phyloP scores from a whole-genome alignment of 2,113 vertebrate genomes.

The Poecile atricapillus region DNA sequence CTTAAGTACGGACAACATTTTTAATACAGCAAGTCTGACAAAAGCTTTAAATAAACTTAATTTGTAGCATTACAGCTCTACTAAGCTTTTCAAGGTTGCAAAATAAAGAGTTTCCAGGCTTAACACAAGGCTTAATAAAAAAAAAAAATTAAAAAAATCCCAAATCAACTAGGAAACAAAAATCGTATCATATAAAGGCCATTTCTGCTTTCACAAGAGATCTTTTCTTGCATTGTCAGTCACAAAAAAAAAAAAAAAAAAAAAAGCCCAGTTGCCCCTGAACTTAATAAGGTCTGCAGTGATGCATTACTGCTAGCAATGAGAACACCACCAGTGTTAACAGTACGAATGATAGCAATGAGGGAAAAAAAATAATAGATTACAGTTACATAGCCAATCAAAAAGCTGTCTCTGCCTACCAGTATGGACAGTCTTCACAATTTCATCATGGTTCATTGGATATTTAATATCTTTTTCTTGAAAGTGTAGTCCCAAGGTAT shows the following conservation, averaged over 20 bases:
- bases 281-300: background rate
- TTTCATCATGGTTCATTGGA: background rate
- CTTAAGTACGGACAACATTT: background rate
- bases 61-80: background rate
- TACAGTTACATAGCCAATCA: background rate
- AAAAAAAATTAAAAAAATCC: fast-evolving
- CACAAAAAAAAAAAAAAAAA: background rate
- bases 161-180: background rate
- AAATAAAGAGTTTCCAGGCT: background rate
- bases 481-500: background rate
- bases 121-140: background rate
- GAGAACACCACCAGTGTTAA: background rate
- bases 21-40: background rate
- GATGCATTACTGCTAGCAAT: background rate
- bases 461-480: background rate
- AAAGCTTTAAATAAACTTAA: background rate
- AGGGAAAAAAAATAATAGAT: background rate
- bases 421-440: background rate
- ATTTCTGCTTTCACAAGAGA: background rate
- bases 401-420: background rate
- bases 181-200: background rate
- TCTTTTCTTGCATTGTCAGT: background rate
- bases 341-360: background rate
- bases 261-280: background rate
- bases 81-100: background rate